Conservation (phyloP, 2,113 vertebrate species). For the Melanostigma gelatinosum region DNA sequence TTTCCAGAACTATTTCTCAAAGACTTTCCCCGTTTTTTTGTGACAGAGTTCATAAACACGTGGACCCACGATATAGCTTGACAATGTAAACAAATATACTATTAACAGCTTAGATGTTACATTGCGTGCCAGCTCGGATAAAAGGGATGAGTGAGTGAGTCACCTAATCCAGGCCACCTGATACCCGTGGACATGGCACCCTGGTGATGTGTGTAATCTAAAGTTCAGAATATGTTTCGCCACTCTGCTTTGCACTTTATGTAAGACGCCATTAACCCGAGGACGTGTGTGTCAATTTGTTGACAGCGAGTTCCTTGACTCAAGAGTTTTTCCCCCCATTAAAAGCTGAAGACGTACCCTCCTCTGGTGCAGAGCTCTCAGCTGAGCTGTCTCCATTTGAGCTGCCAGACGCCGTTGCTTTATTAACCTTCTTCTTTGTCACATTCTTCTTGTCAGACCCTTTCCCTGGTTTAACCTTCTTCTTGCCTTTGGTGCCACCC, state of each 20-base stretch:
- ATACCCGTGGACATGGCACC: constrained; percentile 13
- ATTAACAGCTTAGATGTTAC: constrained; percentile 26
- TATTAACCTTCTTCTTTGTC: constrained; percentile 90
- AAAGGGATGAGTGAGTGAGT: constrained; percentile 59
- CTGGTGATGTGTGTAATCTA: constrained; percentile 11
- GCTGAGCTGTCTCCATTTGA: constrained; percentile 96
- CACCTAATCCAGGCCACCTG: constrained; percentile 53
- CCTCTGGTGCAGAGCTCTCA: constrained; percentile 97
- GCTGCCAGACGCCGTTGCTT: constrained; percentile 95
- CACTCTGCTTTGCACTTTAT: not conserved
- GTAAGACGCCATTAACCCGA: not conserved
- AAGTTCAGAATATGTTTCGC: not conserved
- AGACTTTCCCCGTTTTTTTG: constrained; percentile 22
- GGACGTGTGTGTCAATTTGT: not conserved
- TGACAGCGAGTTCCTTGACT: not conserved
- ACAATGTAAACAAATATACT: constrained; percentile 20
- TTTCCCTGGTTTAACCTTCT: constrained; percentile 93
- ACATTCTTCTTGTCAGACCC: constrained; percentile 91
- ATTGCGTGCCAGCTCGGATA: constrained; percentile 18
- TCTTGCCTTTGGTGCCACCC: constrained; percentile 97
- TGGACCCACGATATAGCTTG: not conserved
- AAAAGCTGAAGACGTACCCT: constrained; percentile 84
- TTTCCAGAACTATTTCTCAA: not conserved
- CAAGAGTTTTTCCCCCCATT: not conserved
- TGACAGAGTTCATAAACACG: not conserved